A percentile compares a stretch with the other conserved stretches of the same genome.
Evolutionary conservation across 2,888 invertebrate species (phyloP).

Genomic region (Gandaritis pyraliata): DNA sequence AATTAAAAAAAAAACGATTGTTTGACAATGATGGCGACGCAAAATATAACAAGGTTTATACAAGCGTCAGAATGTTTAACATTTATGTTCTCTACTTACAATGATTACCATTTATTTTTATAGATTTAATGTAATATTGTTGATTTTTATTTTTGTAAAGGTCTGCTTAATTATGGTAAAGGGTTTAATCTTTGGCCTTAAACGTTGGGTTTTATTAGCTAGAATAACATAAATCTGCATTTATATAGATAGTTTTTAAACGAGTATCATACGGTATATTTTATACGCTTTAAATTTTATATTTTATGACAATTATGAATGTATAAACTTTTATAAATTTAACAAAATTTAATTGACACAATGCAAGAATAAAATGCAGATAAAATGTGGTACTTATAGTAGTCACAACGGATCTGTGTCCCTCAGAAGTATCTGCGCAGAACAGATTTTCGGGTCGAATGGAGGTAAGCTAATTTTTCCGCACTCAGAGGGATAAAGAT

Average conservation of each 20-base stretch:
- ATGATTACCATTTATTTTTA: background rate
- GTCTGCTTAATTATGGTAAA: background rate
- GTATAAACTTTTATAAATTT: background rate
- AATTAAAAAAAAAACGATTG: too few relatives aligned
- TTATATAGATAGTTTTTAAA: constrained; percentile 3
- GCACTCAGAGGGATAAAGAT: too few relatives aligned
- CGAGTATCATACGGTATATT: background rate
- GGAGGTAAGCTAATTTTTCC: too few relatives aligned
- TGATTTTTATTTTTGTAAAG: background rate
- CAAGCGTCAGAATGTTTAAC: too few relatives aligned
- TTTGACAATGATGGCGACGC: too few relatives aligned
- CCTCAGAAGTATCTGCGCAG: too few relatives aligned
- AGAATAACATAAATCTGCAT: background rate
- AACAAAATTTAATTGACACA: too few relatives aligned
- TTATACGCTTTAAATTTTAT: background rate
- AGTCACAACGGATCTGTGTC: too few relatives aligned
- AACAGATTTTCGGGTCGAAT: too few relatives aligned
- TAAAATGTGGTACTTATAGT: too few relatives aligned
- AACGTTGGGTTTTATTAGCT: constrained; percentile 4
- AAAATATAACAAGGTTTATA: too few relatives aligned
- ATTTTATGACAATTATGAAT: background rate
- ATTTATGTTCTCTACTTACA: background rate
- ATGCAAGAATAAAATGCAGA: too few relatives aligned
- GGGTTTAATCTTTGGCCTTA: background rate
- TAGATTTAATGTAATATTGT: background rate